phyloP scores from a whole-genome alignment of 1,140 invertebrate genomes.

The Rhyzopertha dominica region DNA sequence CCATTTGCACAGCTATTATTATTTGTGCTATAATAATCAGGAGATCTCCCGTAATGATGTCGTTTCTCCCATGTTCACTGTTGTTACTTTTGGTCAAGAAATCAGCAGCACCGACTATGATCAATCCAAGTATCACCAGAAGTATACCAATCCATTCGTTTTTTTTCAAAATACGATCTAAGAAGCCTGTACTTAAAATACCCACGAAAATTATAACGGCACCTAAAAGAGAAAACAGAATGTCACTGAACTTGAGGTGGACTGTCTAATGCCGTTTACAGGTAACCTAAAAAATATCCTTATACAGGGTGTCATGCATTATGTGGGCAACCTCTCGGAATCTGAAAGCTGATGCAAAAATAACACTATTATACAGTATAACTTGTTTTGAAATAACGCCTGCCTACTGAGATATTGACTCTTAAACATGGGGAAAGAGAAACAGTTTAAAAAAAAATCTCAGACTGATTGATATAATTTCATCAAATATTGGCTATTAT shows the following conservation, averaged over 20 bases:
- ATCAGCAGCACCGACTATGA: constrained; percentile 78
- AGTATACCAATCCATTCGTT: constrained; percentile 83
- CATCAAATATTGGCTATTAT: too few relatives aligned
- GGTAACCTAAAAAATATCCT: too few relatives aligned
- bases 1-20: constrained; percentile 87
- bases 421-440: too few relatives aligned
- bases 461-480: too few relatives aligned
- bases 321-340: too few relatives aligned
- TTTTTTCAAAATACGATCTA: constrained; percentile 61
- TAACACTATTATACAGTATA: too few relatives aligned
- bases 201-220: constrained; percentile 93
- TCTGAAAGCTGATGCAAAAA: too few relatives aligned
- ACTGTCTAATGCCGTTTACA: too few relatives aligned
- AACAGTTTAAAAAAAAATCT: too few relatives aligned
- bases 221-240: constrained; percentile 57
- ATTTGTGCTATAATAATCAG: constrained; percentile 89
- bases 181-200: constrained; percentile 81
- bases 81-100: constrained; percentile 51
- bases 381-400: too few relatives aligned
- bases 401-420: too few relatives aligned
- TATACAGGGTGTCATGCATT: too few relatives aligned
- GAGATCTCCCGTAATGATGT: constrained; percentile 85
- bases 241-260: not conserved
- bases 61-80: constrained; percentile 60
- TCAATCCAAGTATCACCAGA: constrained; percentile 73